Percentiles rank a stretch among this genome's conserved stretches.
Conservation (phyloP, 2,797 vertebrate genomes). For the Lagocephalus sceleratus region DNA sequence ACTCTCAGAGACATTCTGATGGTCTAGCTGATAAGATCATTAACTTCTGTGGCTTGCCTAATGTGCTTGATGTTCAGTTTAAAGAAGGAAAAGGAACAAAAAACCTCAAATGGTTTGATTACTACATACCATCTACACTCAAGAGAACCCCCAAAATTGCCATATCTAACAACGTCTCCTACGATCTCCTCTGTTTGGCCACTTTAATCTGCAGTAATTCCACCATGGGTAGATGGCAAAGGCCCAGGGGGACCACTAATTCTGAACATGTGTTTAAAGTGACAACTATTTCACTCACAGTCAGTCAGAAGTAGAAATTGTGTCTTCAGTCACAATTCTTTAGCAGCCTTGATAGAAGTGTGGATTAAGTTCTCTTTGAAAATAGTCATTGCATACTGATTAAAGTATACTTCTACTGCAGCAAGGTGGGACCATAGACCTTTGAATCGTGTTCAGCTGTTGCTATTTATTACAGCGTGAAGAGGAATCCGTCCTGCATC, state of each 20-base stretch:
- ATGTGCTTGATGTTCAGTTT: not conserved
- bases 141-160: slow-evolving; percentile 1
- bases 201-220: not conserved
- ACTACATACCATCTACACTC: slow-evolving; percentile 4
- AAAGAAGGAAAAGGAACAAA: not conserved
- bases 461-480: not conserved
- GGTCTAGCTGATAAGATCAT: slow-evolving; percentile 12
- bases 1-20: not conserved
- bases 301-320: not conserved
- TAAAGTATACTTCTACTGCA: too few relatives aligned
- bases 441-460: not conserved
- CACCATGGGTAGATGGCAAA: not conserved
- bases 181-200: not conserved
- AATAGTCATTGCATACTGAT: too few relatives aligned
- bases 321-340: too few relatives aligned
- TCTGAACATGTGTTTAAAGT: not conserved
- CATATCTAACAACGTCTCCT: slow-evolving; percentile 7
- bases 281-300: not conserved
- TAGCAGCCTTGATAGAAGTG: too few relatives aligned
- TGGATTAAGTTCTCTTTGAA: too few relatives aligned
- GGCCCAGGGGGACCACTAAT: not conserved
- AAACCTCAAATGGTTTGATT: slow-evolving; percentile 2
- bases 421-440: too few relatives aligned
- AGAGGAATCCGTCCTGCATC: not conserved
- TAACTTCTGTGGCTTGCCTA: not conserved